A percentile compares a stretch with the other conserved stretches of the same genome.
phyloP scores from a whole-genome alignment of 2,797 vertebrate genomes.

The Pteronotus mesoamericanus region DNA sequence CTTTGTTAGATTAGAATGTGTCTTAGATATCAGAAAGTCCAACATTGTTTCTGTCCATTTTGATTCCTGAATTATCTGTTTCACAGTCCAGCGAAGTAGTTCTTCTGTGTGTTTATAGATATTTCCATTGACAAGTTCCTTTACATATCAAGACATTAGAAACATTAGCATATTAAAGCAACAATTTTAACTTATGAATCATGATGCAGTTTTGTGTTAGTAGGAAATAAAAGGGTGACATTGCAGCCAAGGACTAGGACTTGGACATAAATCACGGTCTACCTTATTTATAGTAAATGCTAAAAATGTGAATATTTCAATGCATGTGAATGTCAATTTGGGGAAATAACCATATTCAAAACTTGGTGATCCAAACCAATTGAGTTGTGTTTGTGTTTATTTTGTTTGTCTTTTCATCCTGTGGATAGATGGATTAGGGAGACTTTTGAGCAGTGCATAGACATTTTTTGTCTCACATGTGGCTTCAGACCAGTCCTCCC shows the following conservation, averaged over 20 bases:
- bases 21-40: not conserved
- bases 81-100: not conserved
- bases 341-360: not conserved
- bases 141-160: not conserved
- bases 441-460: not conserved
- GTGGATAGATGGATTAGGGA: not conserved
- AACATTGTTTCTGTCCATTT: not conserved
- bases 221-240: not conserved
- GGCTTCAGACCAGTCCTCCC: not conserved
- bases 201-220: not conserved
- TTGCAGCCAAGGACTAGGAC: not conserved
- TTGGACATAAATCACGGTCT: not conserved
- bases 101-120: not conserved
- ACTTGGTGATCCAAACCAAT: not conserved
- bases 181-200: not conserved
- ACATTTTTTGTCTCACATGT: not conserved
- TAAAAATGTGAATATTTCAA: not conserved
- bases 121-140: not conserved
- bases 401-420: not conserved
- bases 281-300: not conserved
- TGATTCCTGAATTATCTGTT: not conserved
- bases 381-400: not conserved
- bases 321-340: not conserved
- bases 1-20: not conserved
- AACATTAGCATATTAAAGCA: not conserved